Conservation (phyloP, 64 coral and sea anemone species). For the Platygyra sinensis region DNA sequence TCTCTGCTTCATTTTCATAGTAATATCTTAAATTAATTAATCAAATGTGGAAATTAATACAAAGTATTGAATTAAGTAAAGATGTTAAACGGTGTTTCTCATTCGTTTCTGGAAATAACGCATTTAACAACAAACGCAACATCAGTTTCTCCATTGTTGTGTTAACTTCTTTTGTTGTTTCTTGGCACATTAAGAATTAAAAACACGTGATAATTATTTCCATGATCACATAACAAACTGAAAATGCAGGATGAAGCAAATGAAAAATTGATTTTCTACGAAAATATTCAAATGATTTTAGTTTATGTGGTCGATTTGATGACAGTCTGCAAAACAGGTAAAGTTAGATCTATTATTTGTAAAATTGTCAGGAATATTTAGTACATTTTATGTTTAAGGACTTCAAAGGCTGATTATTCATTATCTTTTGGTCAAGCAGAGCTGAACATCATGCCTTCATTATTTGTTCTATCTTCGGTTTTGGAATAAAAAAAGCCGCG, state of each 20-base stretch:
- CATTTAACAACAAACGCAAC: no score
- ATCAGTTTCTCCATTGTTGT: background rate
- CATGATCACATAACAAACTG: background rate
- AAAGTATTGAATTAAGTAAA: no score
- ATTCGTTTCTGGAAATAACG: no score
- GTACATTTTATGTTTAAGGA: background rate
- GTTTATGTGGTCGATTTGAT: background rate
- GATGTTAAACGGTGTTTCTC: no score
- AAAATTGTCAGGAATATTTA: background rate
- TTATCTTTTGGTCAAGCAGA: background rate
- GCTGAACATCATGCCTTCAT: background rate
- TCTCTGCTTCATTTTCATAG: no score
- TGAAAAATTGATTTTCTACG: background rate
- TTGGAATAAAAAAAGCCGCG: background rate
- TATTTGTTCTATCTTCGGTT: background rate
- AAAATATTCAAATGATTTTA: background rate
- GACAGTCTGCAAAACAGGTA: background rate
- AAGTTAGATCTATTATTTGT: background rate
- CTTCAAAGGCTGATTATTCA: background rate
- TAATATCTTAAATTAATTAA: no score
- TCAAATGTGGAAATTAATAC: no score
- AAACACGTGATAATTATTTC: background rate
- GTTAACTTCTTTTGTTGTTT: background rate
- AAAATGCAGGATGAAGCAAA: background rate
- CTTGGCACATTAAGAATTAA: slow-evolving; percentile 1